Base-by-base conservation (phyloP, 2,797 vertebrate genomes). In the Simalia tracyae region DNA sequence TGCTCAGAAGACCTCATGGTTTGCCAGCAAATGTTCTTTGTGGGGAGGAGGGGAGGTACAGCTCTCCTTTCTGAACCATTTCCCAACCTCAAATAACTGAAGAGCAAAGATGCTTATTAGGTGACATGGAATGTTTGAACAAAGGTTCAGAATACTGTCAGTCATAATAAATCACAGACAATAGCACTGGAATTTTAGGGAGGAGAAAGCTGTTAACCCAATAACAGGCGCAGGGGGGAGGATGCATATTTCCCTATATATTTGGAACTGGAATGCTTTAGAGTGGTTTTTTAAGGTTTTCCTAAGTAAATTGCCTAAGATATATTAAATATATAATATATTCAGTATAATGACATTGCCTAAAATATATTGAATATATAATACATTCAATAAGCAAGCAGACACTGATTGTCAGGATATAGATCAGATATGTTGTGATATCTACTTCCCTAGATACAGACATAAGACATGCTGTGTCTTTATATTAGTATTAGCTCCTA, bases 401-500 rank as follows among this genome's bases (percentile, higher is more conserved):
- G 36, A 81, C 76, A 81, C 8, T 81, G 46, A 81, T 81, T 46
- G 36, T 46, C 19, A 81, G 76, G 76, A 81, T 81, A 46, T 46
- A 46, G 76, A 81, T 46, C 72, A 22, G 72, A 42, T 76, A 76
- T 4, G 17, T 22, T 46, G 42, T 81, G 76, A 81, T 9, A 36
- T 46, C 36, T 24, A 46, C 8, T 81, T 81, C 42, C 76, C 76
- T 81, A 46, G 42, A 81, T 81, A 81, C 36, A 46, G 36, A 81
- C 76, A 24, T 8, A 54, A 54, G 50, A 54, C 4, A 10, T 46
- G 76, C 76, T 46, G 76, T 46, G 3, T 46, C 72, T 81, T 81
- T 81, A 81, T 46, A 19, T 81, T 63, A 94, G 95, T 95, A 92
- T 64, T 50, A 42, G 31, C 11, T 24, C 8, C 56, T 86, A n/a